A percentile compares a stretch with the other conserved stretches of the same genome.
Conservation (phyloP, 1,140 invertebrate genomes). For the Sitobion miscanthi region DNA sequence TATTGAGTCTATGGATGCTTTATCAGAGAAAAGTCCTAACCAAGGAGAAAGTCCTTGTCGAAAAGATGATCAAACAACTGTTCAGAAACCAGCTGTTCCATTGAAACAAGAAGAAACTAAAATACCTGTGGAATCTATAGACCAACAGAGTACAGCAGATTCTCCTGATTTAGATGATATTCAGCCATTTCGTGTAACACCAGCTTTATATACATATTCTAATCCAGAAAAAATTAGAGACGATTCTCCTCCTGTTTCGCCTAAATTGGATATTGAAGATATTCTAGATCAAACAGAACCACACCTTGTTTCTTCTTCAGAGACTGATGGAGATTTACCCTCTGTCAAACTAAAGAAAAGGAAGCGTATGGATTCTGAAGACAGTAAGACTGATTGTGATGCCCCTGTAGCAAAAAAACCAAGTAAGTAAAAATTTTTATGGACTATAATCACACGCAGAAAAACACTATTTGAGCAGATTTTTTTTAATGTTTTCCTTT, state of each 20-base stretch:
- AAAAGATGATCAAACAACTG: slow-evolving; percentile 61
- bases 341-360: slow-evolving; percentile 47
- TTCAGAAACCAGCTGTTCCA: neutral
- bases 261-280: slow-evolving; percentile 63
- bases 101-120: slow-evolving; percentile 50
- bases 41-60: slow-evolving; percentile 71
- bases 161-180: slow-evolving; percentile 70
- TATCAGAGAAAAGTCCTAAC: slow-evolving; percentile 90
- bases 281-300: slow-evolving; percentile 63
- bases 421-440: slow-evolving; percentile 15
- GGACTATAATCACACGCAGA: neutral
- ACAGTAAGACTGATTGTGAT: slow-evolving; percentile 62
- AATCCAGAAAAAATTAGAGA: slow-evolving; percentile 71
- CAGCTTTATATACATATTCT: slow-evolving; percentile 78
- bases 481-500: neutral
- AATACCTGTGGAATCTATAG: neutral
- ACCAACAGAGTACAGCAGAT: slow-evolving; percentile 43
- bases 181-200: slow-evolving; percentile 73
- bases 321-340: slow-evolving; percentile 45
- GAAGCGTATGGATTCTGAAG: slow-evolving; percentile 50
- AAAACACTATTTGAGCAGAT: neutral
- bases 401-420: slow-evolving; percentile 58
- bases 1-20: slow-evolving; percentile 90
- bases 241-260: slow-evolving; percentile 65
- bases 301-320: slow-evolving; percentile 22